A percentile compares a stretch with the other conserved stretches of the same genome.
These are phyloP conservation scores for Thysanoteuthis rhombus DNA, from an alignment of 2,888 invertebrate species.

Conservation along the genomic window DNA sequence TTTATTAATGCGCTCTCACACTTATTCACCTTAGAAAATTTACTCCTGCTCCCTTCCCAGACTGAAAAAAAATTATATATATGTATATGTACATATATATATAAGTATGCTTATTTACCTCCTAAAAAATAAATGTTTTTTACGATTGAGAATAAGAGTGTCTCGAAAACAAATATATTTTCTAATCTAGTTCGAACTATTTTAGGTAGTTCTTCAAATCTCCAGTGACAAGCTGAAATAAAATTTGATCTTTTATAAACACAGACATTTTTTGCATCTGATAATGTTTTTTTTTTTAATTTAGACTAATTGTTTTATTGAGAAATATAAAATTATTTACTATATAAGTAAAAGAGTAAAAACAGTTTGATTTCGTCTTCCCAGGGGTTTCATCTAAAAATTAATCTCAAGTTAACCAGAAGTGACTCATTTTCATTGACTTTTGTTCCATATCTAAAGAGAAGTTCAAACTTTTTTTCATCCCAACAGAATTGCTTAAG, in stretches of 20 bases:
- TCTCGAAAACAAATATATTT: not conserved
- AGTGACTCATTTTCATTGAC: too few species aligned
- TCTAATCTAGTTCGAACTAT: not conserved
- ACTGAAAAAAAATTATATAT: not conserved
- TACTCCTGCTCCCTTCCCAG: not conserved
- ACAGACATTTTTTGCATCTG: not conserved
- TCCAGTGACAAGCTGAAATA: not conserved
- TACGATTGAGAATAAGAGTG: not conserved
- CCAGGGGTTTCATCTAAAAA: too few species aligned
- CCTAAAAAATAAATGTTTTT: not conserved
- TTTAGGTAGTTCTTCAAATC: too few species aligned
- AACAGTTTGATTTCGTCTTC: too few species aligned
- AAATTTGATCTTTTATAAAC: not conserved
- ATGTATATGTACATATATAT: too few species aligned
- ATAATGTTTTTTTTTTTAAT: not conserved
- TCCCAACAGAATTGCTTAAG: too few species aligned
- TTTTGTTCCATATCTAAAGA: too few species aligned
- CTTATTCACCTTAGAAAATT: not conserved
- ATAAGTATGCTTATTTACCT: not conserved
- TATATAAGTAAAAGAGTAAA: too few species aligned
- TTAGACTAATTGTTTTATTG: not conserved
- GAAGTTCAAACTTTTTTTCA: too few species aligned
- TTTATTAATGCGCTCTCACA: not conserved
- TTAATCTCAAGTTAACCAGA: too few species aligned
- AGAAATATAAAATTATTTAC: too few species aligned